phyloP scores from a whole-genome alignment of 2,797 vertebrate genomes.

The Danionella dracula region DNA sequence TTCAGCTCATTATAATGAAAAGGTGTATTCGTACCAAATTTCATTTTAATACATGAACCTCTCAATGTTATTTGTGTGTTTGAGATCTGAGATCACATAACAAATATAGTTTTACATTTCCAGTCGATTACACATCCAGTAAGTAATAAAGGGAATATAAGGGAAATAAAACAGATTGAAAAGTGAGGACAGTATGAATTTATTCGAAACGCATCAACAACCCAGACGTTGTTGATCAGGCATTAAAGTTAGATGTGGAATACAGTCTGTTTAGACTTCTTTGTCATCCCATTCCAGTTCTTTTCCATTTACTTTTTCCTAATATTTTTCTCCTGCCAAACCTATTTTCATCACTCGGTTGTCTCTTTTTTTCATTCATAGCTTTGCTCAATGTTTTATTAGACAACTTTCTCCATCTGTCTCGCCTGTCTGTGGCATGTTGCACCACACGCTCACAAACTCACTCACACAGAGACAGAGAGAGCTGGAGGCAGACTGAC shows the following conservation, averaged over 20 bases:
- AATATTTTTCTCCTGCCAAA: conserved; percentile 23
- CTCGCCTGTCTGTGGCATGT: conserved; percentile 49
- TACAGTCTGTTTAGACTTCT: background rate
- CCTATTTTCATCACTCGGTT: conserved; percentile 38
- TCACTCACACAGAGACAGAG: conserved; percentile 26
- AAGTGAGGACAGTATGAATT: no score
- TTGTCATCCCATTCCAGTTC: background rate
- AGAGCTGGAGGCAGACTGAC: conserved; percentile 76
- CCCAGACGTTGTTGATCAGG: background rate
- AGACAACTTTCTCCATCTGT: conserved; percentile 22
- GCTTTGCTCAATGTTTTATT: conserved; percentile 42
- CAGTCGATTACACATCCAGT: no score
- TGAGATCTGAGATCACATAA: no score
- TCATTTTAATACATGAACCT: no score
- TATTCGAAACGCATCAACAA: no score
- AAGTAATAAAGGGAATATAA: no score
- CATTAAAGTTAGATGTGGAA: background rate
- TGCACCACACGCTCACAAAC: conserved; percentile 40
- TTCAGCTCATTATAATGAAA: no score
- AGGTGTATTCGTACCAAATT: no score
- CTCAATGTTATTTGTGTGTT: no score
- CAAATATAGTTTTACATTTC: no score
- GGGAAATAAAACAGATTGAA: no score
- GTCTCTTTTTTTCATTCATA: conserved; percentile 38
- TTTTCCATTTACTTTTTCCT: conserved; percentile 18